Evolutionary conservation across 2,888 invertebrate species (phyloP).

Genomic region (Odontothrips loti): DNA sequence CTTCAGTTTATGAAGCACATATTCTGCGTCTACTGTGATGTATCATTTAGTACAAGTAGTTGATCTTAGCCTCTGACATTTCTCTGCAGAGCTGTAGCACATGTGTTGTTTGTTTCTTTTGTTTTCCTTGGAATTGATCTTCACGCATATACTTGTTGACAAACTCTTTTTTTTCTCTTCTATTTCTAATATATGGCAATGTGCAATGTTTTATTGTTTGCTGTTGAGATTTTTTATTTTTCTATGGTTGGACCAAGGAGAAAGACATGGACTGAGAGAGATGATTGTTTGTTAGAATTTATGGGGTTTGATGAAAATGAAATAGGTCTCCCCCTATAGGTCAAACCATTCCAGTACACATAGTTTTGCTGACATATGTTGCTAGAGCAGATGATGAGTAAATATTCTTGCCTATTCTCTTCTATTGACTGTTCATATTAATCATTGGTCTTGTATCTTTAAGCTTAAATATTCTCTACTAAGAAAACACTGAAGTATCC

Average conservation of each 20-base stretch:
- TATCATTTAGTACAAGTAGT: constrained; percentile 9
- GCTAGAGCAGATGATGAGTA: too few species aligned
- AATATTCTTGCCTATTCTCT: too few species aligned
- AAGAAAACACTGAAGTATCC: too few species aligned
- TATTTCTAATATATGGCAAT: background rate
- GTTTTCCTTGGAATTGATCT: background rate
- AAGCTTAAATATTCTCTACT: too few species aligned
- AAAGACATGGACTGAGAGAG: background rate
- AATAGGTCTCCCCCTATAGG: background rate
- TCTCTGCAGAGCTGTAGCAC: background rate
- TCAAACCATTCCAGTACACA: background rate
- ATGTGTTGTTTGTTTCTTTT: background rate
- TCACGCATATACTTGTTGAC: background rate
- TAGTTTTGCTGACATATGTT: background rate
- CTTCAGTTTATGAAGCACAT: too few species aligned
- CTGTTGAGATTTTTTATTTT: background rate
- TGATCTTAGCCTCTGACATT: background rate
- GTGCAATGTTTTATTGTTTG: background rate
- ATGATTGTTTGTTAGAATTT: background rate
- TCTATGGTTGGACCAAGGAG: constrained; percentile 14
- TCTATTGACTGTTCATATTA: too few species aligned
- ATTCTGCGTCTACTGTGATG: constrained; percentile 1
- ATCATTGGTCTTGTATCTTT: too few species aligned
- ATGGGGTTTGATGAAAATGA: background rate
- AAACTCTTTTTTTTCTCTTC: background rate